Evolutionary conservation across 2,113 vertebrate genomes (phyloP).

Genomic region (Pluvianellus socialis): DNA sequence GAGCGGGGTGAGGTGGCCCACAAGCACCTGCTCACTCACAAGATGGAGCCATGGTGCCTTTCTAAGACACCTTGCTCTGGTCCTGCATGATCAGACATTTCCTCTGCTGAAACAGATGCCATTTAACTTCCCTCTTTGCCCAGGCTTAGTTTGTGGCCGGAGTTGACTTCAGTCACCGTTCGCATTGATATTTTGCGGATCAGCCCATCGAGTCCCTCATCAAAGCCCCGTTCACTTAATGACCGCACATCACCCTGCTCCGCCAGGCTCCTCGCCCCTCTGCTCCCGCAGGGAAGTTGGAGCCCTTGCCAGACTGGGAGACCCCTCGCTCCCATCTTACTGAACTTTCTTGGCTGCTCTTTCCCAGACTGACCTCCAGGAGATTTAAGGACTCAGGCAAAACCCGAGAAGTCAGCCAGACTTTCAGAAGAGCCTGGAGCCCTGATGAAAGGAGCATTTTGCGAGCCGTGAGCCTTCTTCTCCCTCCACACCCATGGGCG

Average conservation of each 20-base stretch:
- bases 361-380: neutral
- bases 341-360: neutral
- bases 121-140: neutral
- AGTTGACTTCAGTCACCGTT: neutral
- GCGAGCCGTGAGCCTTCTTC: neutral
- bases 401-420: neutral
- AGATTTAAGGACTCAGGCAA: neutral
- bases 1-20: neutral
- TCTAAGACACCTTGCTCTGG: neutral
- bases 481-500: neutral
- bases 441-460: neutral
- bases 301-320: neutral
- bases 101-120: neutral
- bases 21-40: fast-evolving
- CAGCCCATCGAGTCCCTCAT: neutral
- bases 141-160: too few relatives aligned
- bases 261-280: neutral
- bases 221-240: neutral
- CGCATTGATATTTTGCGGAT: neutral
- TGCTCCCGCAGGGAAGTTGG: neutral
- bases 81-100: neutral
- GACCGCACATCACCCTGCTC: neutral
- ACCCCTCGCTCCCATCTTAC: neutral
- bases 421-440: neutral
- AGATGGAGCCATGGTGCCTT: neutral